phyloP scores from a whole-genome alignment of 2,797 vertebrate genomes.

The Lateolabrax maculatus region DNA sequence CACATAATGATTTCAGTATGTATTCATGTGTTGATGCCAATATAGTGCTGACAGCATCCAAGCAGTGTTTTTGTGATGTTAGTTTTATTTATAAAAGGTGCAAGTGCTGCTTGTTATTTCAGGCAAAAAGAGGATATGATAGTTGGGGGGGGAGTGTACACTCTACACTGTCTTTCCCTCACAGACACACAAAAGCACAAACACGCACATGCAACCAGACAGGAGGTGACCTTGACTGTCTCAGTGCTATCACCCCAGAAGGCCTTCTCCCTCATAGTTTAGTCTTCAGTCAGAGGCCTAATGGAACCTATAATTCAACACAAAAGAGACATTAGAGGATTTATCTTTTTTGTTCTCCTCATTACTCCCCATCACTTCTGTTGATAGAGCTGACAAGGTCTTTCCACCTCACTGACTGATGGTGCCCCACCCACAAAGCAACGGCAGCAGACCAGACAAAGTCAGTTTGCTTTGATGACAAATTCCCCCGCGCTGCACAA shows the following conservation, averaged over 20 bases:
- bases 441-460: constrained; percentile 5
- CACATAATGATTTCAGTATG: not conserved
- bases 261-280: constrained; percentile 39
- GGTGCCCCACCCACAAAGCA: constrained; percentile 16
- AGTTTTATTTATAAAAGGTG: constrained; percentile 20
- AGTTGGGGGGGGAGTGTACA: not conserved
- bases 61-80: not conserved
- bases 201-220: constrained; percentile 16
- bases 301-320: constrained; percentile 30
- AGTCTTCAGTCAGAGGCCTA: constrained; percentile 41
- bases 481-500: constrained; percentile 6
- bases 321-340: constrained; percentile 19
- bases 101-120: not conserved
- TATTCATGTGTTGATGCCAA: not conserved
- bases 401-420: not conserved
- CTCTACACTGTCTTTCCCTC: not conserved
- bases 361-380: constrained; percentile 6
- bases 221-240: constrained; percentile 55
- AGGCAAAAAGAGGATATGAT: constrained; percentile 18
- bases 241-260: constrained; percentile 36
- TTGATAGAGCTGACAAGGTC: constrained; percentile 4
- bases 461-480: constrained; percentile 25
- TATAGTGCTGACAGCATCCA: not conserved
- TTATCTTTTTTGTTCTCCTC: not conserved
- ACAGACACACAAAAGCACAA: constrained; percentile 9